phyloP scores from a whole-genome alignment of 2,888 invertebrate genomes.

The Euplexia lucipara region DNA sequence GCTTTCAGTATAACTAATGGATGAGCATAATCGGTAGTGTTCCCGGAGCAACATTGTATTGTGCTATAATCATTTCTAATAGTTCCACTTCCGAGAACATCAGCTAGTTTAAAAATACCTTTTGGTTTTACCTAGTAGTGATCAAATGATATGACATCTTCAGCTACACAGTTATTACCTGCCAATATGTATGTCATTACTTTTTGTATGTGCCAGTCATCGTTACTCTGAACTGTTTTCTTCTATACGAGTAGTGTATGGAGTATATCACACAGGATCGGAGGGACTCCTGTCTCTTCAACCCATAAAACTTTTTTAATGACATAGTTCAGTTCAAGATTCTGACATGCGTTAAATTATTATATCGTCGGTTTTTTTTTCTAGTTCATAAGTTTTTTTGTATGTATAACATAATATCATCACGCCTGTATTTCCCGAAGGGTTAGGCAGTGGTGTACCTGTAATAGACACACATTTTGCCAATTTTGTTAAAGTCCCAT shows the following conservation, averaged over 20 bases:
- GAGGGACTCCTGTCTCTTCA: too few relatives aligned
- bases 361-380: too few relatives aligned
- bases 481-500: too few relatives aligned
- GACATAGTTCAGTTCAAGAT: too few relatives aligned
- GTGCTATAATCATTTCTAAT: slow-evolving; percentile 30
- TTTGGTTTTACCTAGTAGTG: slow-evolving; percentile 8
- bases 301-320: too few relatives aligned
- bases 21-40: slow-evolving; percentile 7
- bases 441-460: too few relatives aligned
- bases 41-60: slow-evolving; percentile 10
- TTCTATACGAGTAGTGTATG: background rate
- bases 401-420: too few relatives aligned
- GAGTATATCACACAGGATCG: too few relatives aligned
- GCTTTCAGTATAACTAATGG: slow-evolving; percentile 5
- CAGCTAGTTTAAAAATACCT: slow-evolving; percentile 5
- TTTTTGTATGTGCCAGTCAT: slow-evolving; percentile 47
- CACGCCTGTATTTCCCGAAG: too few relatives aligned
- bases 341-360: too few relatives aligned
- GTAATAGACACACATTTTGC: too few relatives aligned
- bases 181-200: slow-evolving; percentile 46
- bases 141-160: slow-evolving; percentile 41
- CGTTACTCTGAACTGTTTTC: slow-evolving; percentile 24
- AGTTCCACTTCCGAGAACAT: slow-evolving; percentile 36
- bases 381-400: too few relatives aligned
- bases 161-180: slow-evolving; percentile 5